Conservation (phyloP, 2,888 invertebrate genomes). For the Ptychoptera albimana region DNA sequence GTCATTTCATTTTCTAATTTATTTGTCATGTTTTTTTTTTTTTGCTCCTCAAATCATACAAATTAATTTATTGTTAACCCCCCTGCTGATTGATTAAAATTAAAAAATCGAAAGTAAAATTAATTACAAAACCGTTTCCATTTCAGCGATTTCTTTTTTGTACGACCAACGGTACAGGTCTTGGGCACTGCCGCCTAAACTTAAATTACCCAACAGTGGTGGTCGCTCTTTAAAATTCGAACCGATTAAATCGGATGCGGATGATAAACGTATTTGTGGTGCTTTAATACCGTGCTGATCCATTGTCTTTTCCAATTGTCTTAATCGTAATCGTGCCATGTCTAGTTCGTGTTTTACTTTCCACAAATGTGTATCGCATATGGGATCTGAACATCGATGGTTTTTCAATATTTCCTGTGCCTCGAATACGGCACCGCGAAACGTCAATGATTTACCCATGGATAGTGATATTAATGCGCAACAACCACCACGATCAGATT, state of each 20-base stretch:
- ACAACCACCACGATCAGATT: conserved; percentile 79
- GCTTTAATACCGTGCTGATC: conserved; percentile 70
- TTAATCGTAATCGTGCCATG: conserved; percentile 66
- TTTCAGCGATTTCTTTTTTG: conserved; percentile 69
- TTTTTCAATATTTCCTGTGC: conserved; percentile 59
- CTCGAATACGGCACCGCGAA: conserved; percentile 62
- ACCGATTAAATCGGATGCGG: conserved; percentile 42
- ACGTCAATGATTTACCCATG: conserved; percentile 73
- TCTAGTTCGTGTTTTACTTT: conserved; percentile 83
- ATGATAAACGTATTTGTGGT: conserved; percentile 49
- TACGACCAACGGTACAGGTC: conserved; percentile 35
- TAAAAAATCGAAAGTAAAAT: too few relatives aligned
- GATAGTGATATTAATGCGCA: conserved; percentile 85
- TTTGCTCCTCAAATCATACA: not conserved
- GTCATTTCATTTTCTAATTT: too few relatives aligned
- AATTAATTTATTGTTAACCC: too few relatives aligned
- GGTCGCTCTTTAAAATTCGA: conserved; percentile 37
- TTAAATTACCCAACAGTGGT: conserved; percentile 31
- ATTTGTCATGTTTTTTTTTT: too few relatives aligned
- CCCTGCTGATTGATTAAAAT: too few relatives aligned
- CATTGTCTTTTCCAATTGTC: conserved; percentile 72
- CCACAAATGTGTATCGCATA: conserved; percentile 72
- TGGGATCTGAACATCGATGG: conserved; percentile 62
- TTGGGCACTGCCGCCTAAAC: conserved; percentile 32
- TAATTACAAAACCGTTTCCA: conserved; percentile 84